Evolutionary conservation across 2,888 invertebrate species (phyloP).

Genomic region (Stenolophus ochropezus): DNA sequence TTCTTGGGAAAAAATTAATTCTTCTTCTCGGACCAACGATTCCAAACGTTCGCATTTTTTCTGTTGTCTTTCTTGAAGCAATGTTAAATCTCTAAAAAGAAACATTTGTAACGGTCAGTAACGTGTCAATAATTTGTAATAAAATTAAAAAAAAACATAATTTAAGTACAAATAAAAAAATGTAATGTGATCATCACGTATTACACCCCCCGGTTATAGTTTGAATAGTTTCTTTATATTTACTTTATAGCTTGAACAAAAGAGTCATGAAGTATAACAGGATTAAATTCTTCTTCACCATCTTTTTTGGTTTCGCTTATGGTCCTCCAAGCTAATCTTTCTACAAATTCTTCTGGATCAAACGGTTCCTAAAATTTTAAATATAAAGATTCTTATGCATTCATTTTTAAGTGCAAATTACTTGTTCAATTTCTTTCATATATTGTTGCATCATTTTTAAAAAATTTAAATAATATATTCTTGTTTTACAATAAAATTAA

Average conservation of each 20-base stretch:
- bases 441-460: slow-evolving; percentile 87
- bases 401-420: slow-evolving; percentile 69
- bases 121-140: slow-evolving; percentile 60
- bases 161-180: too few relatives aligned
- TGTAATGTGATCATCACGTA: too few relatives aligned
- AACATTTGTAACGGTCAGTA: slow-evolving; percentile 55
- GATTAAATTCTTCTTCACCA: slow-evolving; percentile 85
- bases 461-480: neutral
- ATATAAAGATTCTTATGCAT: slow-evolving; percentile 69
- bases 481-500: neutral
- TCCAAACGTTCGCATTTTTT: slow-evolving; percentile 91
- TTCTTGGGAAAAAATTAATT: slow-evolving; percentile 87
- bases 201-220: too few relatives aligned
- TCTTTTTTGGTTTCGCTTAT: slow-evolving; percentile 83
- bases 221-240: too few relatives aligned
- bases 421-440: slow-evolving; percentile 90
- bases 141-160: too few relatives aligned
- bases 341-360: slow-evolving; percentile 97
- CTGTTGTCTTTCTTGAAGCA: slow-evolving; percentile 89
- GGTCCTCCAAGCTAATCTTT: slow-evolving; percentile 95
- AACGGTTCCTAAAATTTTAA: slow-evolving; percentile 84
- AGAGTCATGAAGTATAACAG: slow-evolving; percentile 90
- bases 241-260: slow-evolving; percentile 95
- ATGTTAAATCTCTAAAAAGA: slow-evolving; percentile 75
- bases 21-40: slow-evolving; percentile 88